Evolutionary conservation across 37 sponge, comb jelly and placozoan species (phyloP).

Genomic region (Petrosia ficiformis): DNA sequence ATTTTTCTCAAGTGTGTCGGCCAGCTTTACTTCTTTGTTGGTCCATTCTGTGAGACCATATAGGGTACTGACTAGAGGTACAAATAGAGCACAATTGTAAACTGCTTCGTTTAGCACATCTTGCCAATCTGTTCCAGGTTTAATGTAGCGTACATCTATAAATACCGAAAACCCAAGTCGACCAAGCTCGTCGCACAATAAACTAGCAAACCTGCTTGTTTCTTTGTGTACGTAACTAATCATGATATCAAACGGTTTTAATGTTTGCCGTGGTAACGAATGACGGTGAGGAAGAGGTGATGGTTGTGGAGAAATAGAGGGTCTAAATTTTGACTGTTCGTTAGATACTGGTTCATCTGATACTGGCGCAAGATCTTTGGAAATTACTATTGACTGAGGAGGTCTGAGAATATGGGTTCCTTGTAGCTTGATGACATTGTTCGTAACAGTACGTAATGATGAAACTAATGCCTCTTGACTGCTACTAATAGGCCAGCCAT

Average conservation of each 20-base stretch:
- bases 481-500: slow-evolving; percentile 68
- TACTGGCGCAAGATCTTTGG: too few relatives aligned
- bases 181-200: slow-evolving; percentile 47
- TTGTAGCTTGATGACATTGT: not conserved
- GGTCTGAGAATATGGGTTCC: not conserved
- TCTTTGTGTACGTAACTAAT: slow-evolving; percentile 84
- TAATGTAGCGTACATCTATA: slow-evolving; percentile 66
- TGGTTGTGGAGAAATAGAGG: not conserved
- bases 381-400: not conserved
- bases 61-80: slow-evolving; percentile 70
- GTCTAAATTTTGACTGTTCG: not conserved
- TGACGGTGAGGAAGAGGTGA: too few relatives aligned
- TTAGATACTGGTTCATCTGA: too few relatives aligned
- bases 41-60: slow-evolving; percentile 88
- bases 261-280: not conserved
- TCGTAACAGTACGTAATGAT: slow-evolving; percentile 20
- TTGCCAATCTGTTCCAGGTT: slow-evolving; percentile 77
- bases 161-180: slow-evolving; percentile 63
- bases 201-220: slow-evolving; percentile 34
- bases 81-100: slow-evolving; percentile 60
- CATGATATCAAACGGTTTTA: slow-evolving; percentile 42
- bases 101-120: slow-evolving; percentile 76
- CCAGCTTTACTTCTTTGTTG: slow-evolving; percentile 84
- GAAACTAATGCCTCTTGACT: slow-evolving; percentile 48
- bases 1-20: slow-evolving; percentile 70